Evolutionary conservation across 2,797 vertebrate species (phyloP).

Genomic region (Lemur catta): DNA sequence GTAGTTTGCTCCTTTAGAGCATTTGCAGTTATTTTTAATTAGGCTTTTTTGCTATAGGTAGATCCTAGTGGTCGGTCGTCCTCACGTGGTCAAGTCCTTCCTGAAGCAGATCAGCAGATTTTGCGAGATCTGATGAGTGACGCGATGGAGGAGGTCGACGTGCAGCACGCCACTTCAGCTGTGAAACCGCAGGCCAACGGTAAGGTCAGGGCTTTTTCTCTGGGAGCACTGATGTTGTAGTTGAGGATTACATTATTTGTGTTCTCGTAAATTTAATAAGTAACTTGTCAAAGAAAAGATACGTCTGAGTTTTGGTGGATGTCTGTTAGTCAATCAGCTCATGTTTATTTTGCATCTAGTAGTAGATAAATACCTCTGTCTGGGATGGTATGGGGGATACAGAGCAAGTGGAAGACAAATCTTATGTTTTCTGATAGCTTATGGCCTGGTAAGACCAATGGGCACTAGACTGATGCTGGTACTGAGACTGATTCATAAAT

Average conservation of each 20-base stretch:
- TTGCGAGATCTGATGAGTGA: conserved; percentile 98
- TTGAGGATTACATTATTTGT: neutral
- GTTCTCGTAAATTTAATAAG: neutral
- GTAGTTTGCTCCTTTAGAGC: neutral
- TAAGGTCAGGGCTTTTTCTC: conserved; percentile 69
- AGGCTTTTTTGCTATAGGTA: conserved; percentile 80
- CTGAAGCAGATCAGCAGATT: conserved; percentile 96
- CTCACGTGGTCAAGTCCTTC: conserved; percentile 88
- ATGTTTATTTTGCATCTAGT: neutral
- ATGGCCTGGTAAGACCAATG: neutral
- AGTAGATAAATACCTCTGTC: neutral
- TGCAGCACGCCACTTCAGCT: conserved; percentile 81
- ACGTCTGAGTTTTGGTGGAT: neutral
- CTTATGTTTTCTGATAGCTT: neutral
- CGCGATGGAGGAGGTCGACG: conserved; percentile 96
- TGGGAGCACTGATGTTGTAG: neutral
- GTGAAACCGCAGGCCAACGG: conserved; percentile 88
- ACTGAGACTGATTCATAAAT: neutral
- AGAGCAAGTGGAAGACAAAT: neutral
- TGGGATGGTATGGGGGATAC: neutral
- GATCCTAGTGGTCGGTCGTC: conserved; percentile 84
- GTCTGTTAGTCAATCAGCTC: neutral
- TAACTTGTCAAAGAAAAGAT: neutral
- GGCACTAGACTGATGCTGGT: neutral
- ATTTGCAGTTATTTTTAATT: neutral